phyloP scores from a whole-genome alignment of 1,140 invertebrate genomes.

The Solenopsis fugax region DNA sequence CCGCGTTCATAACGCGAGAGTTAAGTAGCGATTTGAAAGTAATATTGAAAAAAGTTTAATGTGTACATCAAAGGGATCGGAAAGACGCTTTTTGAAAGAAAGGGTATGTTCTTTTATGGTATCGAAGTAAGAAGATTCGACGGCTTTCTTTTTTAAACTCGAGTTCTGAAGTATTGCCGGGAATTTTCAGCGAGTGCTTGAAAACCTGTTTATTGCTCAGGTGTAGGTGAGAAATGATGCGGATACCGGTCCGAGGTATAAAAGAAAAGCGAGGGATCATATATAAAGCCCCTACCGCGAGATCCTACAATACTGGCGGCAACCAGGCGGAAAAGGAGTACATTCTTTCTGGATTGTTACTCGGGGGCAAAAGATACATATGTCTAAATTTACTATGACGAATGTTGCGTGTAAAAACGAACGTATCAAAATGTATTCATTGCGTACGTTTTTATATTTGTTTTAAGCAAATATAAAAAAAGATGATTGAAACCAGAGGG shows the following conservation, averaged over 20 bases:
- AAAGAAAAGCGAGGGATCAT: constrained; percentile 73
- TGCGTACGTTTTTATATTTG: neutral
- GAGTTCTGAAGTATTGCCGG: constrained; percentile 35
- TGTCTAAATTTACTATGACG: neutral
- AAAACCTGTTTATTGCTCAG: constrained; percentile 73
- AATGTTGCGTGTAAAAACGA: neutral
- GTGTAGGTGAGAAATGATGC: constrained; percentile 72
- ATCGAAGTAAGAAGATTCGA: constrained; percentile 20
- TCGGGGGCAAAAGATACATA: neutral
- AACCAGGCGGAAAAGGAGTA: constrained; percentile 60
- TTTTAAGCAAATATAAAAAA: constrained; percentile 8
- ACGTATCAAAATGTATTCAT: neutral
- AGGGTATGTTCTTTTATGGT: constrained; percentile 19
- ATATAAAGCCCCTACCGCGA: constrained; percentile 64
- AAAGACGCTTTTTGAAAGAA: constrained; percentile 15
- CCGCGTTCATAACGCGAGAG: neutral
- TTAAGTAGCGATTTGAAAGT: constrained; percentile 41
- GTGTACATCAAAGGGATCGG: constrained; percentile 42
- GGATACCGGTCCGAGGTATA: constrained; percentile 53
- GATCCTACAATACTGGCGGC: constrained; percentile 37
- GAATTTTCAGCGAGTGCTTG: constrained; percentile 71
- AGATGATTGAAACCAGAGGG: neutral
- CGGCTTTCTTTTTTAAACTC: constrained; percentile 40
- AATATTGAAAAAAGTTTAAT: constrained; percentile 32
- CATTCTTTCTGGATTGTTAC: constrained; percentile 52